Evolutionary conservation across 2,888 invertebrate genomes (phyloP).

Genomic region (Hermaeophaga mercurialis): DNA sequence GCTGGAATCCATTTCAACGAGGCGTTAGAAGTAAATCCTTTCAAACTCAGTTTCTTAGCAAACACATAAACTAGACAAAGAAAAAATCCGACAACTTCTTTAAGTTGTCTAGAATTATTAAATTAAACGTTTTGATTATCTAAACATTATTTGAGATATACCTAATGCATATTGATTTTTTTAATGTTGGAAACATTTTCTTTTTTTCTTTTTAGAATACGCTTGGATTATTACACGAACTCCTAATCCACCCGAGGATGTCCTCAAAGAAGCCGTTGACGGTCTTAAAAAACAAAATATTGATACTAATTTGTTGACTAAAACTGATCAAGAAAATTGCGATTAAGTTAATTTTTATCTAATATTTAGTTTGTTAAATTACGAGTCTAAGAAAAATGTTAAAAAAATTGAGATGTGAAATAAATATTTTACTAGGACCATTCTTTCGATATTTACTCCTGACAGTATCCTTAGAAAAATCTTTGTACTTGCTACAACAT

Average conservation of each 20-base stretch:
- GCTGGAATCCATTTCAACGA: too few relatives aligned
- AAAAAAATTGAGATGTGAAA: too few relatives aligned
- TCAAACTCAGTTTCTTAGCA: neutral
- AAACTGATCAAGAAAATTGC: slow-evolving; percentile 69
- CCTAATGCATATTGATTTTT: too few relatives aligned
- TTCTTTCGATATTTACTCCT: too few relatives aligned
- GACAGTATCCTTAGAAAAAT: too few relatives aligned
- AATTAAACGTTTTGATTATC: neutral
- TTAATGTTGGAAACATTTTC: too few relatives aligned
- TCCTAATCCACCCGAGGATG: slow-evolving; percentile 61
- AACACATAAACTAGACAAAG: slow-evolving; percentile 49
- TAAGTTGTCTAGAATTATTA: neutral
- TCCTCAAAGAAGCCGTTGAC: slow-evolving; percentile 65
- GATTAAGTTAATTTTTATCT: too few relatives aligned
- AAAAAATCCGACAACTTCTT: neutral
- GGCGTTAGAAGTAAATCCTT: too few relatives aligned
- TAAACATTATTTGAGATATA: neutral
- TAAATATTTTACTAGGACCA: too few relatives aligned
- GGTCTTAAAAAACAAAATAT: slow-evolving; percentile 64
- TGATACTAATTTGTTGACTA: slow-evolving; percentile 62
- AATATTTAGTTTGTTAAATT: too few relatives aligned
- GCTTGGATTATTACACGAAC: slow-evolving; percentile 70
- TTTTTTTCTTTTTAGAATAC: slow-evolving; percentile 52
- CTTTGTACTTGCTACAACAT: too few relatives aligned
- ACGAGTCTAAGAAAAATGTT: too few relatives aligned